phyloP scores from a whole-genome alignment of 1,140 invertebrate species.

The Drosophila jambulina region DNA sequence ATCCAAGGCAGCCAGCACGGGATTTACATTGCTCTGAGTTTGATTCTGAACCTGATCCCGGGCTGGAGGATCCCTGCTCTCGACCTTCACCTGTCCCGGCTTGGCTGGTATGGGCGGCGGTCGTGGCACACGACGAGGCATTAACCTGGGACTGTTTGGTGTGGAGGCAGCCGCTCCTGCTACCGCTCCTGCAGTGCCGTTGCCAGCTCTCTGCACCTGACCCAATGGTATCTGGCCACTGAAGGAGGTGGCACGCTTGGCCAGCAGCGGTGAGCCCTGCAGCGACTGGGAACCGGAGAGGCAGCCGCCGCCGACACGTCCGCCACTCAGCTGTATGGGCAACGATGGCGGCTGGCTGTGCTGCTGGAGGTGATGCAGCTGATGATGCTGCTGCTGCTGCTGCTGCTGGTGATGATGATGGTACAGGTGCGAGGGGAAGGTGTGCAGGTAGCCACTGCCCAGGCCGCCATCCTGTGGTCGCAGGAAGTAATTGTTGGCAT shows the following conservation, averaged over 20 bases:
- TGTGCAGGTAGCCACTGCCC: constrained; percentile 64
- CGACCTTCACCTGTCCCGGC: constrained; percentile 48
- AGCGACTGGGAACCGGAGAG: constrained; percentile 66
- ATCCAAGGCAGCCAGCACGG: constrained; percentile 65
- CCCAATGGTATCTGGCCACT: constrained; percentile 75
- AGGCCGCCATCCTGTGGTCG: constrained; percentile 68
- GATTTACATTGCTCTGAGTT: constrained; percentile 34
- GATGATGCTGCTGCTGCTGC: constrained; percentile 37
- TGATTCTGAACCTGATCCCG: neutral
- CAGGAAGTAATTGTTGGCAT: constrained; percentile 71
- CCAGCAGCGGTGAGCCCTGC: constrained; percentile 71
- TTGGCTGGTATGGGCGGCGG: constrained; percentile 86
- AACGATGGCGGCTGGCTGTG: constrained; percentile 66
- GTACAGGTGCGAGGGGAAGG: constrained; percentile 70
- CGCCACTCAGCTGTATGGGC: constrained; percentile 48
- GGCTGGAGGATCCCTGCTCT: neutral
- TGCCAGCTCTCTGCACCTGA: neutral
- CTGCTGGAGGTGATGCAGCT: constrained; percentile 41
- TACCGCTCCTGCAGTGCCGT: neutral
- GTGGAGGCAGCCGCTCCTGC: constrained; percentile 86
- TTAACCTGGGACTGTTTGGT: constrained; percentile 89
- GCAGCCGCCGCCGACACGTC: constrained; percentile 20
- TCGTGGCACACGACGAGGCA: constrained; percentile 87
- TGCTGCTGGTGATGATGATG: constrained; percentile 59
- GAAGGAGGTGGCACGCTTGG: constrained; percentile 82